A percentile compares a stretch with the other conserved stretches of the same genome.
These are phyloP conservation scores for Borostomias antarcticus DNA, from an alignment of 2,797 vertebrate genomes.

Conservation along the genomic window DNA sequence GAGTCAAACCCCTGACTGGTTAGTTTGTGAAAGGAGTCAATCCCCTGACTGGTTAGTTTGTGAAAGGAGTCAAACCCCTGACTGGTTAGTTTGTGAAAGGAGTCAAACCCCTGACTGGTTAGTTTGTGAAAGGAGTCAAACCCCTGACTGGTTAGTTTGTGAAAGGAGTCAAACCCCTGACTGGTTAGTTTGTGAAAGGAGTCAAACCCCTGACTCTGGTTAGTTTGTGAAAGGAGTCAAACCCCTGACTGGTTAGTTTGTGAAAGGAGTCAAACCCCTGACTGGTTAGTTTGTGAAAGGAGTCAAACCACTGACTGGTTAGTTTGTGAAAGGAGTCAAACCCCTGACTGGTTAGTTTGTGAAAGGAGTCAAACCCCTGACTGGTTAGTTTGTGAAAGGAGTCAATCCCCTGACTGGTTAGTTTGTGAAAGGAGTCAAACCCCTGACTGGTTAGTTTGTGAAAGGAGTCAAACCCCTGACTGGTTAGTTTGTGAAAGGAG, in stretches of 20 bases:
- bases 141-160: conserved; percentile 14
- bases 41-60: conserved; percentile 14
- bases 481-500: conserved; percentile 4
- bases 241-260: conserved; percentile 17
- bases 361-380: conserved; percentile 16
- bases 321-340: conserved; percentile 7
- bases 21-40: too few relatives aligned
- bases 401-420: conserved; percentile 21
- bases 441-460: conserved; percentile 13
- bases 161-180: conserved; percentile 16
- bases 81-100: conserved; percentile 11
- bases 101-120: conserved; percentile 20
- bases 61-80: conserved; percentile 16
- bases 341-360: conserved; percentile 14
- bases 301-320: conserved; percentile 18
- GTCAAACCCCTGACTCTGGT: conserved; percentile 20
- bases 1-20: conserved; percentile 20
- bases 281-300: conserved; percentile 11
- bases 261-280: conserved; percentile 16
- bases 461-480: conserved; percentile 18
- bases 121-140: conserved; percentile 7
- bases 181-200: conserved; percentile 10
- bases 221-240: conserved; percentile 1
- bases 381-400: conserved; percentile 10
- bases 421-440: neutral